These are phyloP conservation scores for Manis javanica DNA, from an alignment of 2,797 vertebrate species.

Conservation along the genomic window DNA sequence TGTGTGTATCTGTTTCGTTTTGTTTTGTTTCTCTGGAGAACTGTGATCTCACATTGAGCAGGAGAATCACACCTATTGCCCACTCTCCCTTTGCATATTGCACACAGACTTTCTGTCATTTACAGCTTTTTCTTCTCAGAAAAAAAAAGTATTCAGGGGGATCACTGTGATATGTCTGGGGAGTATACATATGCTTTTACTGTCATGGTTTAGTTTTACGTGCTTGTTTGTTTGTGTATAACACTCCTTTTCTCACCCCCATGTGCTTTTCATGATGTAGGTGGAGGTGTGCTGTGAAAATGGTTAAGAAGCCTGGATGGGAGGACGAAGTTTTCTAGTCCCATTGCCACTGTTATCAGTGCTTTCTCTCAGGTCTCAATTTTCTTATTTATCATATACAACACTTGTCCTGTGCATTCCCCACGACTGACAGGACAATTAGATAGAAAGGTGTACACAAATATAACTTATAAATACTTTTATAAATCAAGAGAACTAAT, in stretches of 20 bases:
- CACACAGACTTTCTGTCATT: background rate
- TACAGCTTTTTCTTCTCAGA: rapidly evolving
- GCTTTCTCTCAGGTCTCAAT: background rate
- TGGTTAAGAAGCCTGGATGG: background rate
- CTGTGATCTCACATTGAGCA: background rate
- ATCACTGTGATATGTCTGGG: background rate
- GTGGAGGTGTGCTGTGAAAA: background rate
- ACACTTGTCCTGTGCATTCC: background rate
- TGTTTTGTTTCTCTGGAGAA: background rate
- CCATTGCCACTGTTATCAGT: background rate
- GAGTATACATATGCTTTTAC: background rate
- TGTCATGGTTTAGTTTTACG: background rate
- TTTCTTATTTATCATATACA: background rate
- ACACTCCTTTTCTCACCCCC: background rate
- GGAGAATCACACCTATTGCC: background rate
- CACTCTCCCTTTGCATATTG: background rate
- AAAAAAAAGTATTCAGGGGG: background rate
- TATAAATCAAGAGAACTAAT: constrained; percentile 33
- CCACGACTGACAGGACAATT: background rate
- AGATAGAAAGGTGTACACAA: background rate
- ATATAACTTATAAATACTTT: background rate
- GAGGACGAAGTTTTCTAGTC: background rate
- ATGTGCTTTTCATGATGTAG: background rate
- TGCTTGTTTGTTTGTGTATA: background rate
- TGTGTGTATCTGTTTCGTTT: background rate